A percentile compares a stretch with the other conserved stretches of the same genome.
Conservation (phyloP, 2,113 vertebrate species). For the Machaerirhynchus nigripectus region DNA sequence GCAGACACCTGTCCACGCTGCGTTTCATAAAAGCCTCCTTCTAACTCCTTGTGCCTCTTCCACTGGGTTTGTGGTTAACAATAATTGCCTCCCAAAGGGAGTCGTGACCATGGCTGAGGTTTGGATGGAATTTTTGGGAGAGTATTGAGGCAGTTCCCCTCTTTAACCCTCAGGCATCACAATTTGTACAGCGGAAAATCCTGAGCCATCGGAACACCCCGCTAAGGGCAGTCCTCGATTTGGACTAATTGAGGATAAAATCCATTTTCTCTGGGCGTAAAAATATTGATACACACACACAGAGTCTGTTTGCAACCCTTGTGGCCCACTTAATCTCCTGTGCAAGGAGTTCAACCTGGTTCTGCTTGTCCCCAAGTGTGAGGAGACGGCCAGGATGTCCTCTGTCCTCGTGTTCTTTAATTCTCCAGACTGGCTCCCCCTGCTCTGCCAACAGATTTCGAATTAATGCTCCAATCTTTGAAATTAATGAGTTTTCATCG, state of each 20-base stretch:
- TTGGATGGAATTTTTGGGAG: background rate
- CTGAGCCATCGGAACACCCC: fast-evolving
- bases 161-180: fast-evolving
- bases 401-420: background rate
- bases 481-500: slow-evolving; percentile 20
- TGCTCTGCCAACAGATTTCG: background rate
- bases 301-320: fast-evolving
- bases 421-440: background rate
- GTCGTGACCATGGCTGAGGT: fast-evolving
- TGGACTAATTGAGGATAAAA: background rate
- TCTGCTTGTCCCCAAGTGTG: background rate
- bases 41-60: background rate
- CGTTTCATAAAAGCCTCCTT: background rate
- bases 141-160: fast-evolving
- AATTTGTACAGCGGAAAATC: fast-evolving
- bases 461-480: background rate
- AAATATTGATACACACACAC: fast-evolving
- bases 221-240: fast-evolving
- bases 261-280: background rate
- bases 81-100: fast-evolving
- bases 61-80: background rate
- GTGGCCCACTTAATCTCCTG: background rate
- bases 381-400: background rate
- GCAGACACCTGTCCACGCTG: fast-evolving
- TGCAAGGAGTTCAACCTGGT: background rate